Evolutionary conservation across 2,888 invertebrate species (phyloP), one percentile per base, ranked within the genome.

Genomic region (Tineola bisselliella): DNA sequence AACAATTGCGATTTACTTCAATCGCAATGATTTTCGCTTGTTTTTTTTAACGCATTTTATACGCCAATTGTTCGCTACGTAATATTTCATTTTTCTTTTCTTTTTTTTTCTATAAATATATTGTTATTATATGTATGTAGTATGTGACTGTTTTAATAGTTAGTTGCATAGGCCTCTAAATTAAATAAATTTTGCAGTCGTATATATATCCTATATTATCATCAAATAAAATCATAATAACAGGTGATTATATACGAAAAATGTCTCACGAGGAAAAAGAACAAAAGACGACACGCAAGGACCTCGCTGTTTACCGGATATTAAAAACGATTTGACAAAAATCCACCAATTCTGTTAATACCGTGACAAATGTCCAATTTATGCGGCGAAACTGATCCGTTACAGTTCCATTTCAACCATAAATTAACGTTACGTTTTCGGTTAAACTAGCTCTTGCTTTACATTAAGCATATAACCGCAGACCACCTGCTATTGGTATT

Each of bases 351-450:
- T 81, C 84, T 83, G 84, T 84, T 86, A 86, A 86, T 38, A 75
- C 84, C 86, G 84, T 86, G 84, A 86, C 84, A 84, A 87, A 87
- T 87, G 81, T 76, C 67, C 75, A 83, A 86, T 86, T 84, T 84
- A 87, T 87, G 80, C 84, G 54, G 54, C 61, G 17, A 54, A 38
- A 38, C 38, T 38, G 38, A 38, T 38, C 38, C 6, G 38, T n/a
- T n/a, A 38, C 38, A 38, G 38, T 38, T 38, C 38, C 6, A 38
- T 38, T 38, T 38, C 25, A 25, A 25, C 25, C 6, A 25, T 25
- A 2, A 25, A 25, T 4, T 25, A 25, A 25, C 2, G 6, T 25
- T 4, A 25, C 4, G 6, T 2, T 25, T 25, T 25, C 25, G 25
- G 25, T 25, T 4, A 25, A 25, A 25, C 25, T 25, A n/a, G n/a